Percentiles rank a stretch among this genome's conserved stretches.
phyloP scores from a whole-genome alignment of 2,113 vertebrate genomes.

The human region GRCh38 chr15:94329001-94329500 shows the following conservation, averaged over 20 bases:
- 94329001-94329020: fast-evolving
- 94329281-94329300: neutral
- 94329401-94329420: no score
- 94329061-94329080: fast-evolving
- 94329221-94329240: neutral
- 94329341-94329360: no score
- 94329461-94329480: no score
- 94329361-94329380: no score
- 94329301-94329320: neutral
- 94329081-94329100: neutral
- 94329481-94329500: no score
- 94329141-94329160: neutral
- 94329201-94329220: neutral
- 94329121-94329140: fast-evolving
- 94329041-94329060: neutral
- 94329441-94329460: no score
- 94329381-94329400: no score
- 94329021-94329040: fast-evolving
- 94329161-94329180: neutral
- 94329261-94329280: neutral
- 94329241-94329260: neutral
- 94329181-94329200: neutral
- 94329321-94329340: neutral
- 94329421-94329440: no score
- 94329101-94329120: neutral